phyloP scores from a whole-genome alignment of 1,140 invertebrate genomes.

The Tetragnatha versicolor region DNA sequence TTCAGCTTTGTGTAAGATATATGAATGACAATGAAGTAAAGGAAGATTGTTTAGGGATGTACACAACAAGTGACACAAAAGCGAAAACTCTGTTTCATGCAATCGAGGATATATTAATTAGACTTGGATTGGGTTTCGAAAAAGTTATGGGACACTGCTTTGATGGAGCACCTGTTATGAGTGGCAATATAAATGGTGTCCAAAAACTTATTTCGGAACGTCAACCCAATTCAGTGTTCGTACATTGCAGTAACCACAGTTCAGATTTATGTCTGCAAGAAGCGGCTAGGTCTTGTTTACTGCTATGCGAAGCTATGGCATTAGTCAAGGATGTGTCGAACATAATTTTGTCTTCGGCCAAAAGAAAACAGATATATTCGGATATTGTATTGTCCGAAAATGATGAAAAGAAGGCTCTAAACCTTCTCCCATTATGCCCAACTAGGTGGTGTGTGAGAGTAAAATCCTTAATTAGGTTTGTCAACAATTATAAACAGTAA shows the following conservation, averaged over 20 bases:
- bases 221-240: neutral
- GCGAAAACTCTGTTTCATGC: constrained; percentile 2
- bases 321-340: neutral
- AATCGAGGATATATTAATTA: constrained; percentile 10
- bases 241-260: neutral
- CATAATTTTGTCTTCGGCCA: neutral
- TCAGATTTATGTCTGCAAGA: neutral
- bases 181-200: neutral
- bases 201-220: neutral
- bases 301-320: neutral
- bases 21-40: neutral
- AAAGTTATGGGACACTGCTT: constrained; percentile 6
- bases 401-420: neutral
- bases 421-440: neutral
- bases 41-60: constrained; percentile 10
- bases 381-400: neutral
- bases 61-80: neutral
- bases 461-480: neutral
- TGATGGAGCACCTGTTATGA: neutral
- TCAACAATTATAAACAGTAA: neutral
- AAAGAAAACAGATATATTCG: neutral
- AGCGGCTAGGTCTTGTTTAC: neutral
- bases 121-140: constrained; percentile 6
- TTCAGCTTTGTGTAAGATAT: constrained; percentile 11
- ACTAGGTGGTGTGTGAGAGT: neutral